These are phyloP conservation scores for Lamproptera curius DNA, from an alignment of 2,888 invertebrate species.

Conservation along the genomic window DNA sequence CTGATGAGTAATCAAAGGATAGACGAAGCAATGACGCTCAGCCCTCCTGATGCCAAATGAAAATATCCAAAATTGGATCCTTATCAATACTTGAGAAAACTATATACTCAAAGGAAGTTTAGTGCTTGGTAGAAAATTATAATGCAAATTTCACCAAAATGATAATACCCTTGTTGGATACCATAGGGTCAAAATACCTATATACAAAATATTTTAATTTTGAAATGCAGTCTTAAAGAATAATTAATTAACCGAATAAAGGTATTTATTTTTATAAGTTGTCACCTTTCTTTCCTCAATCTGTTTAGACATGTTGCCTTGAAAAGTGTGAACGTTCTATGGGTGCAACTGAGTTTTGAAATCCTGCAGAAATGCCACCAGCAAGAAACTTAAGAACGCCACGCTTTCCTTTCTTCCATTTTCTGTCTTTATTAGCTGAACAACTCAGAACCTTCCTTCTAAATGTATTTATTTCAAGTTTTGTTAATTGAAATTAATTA, in stretches of 20 bases:
- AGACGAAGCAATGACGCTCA: constrained; percentile 94
- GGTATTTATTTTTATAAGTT: background rate
- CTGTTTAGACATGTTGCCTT: constrained; percentile 96
- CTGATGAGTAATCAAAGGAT: constrained; percentile 97
- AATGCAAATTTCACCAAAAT: constrained; percentile 95
- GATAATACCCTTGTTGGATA: constrained; percentile 90
- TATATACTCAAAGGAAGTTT: constrained; percentile 95
- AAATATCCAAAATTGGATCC: constrained; percentile 92
- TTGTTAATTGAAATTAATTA: no score
- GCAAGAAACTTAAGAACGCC: constrained; percentile 92
- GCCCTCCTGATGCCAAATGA: constrained; percentile 96
- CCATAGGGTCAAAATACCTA: constrained; percentile 87
- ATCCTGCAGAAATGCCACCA: constrained; percentile 94
- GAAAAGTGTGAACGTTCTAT: constrained; percentile 96
- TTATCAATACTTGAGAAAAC: constrained; percentile 93
- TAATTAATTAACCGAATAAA: no score
- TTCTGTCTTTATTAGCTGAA: constrained; percentile 16
- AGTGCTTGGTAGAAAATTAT: constrained; percentile 97
- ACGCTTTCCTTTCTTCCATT: constrained; percentile 28
- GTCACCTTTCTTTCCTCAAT: constrained; percentile 89
- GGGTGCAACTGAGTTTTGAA: constrained; percentile 95
- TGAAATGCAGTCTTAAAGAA: no score
- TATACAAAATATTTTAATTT: background rate
- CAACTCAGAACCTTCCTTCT: background rate
- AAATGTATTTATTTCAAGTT: no score